Base-by-base conservation (phyloP, 2,888 invertebrate genomes). In the Stictocephala bisonia region DNA sequence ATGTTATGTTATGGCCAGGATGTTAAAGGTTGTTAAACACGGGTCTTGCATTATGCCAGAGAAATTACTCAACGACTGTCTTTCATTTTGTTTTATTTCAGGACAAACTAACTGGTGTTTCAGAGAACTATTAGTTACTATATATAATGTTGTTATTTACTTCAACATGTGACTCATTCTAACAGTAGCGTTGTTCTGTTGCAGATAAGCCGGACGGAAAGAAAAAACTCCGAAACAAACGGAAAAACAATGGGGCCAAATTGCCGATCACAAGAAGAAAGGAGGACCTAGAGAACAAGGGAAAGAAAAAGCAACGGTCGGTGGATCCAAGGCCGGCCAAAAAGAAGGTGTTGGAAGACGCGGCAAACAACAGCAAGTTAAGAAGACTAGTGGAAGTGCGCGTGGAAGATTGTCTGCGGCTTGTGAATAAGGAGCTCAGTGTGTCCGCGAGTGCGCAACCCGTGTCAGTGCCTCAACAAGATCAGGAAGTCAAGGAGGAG, bases 351-450 rank as follows among this genome's bases (percentile, higher is more conserved):
- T 80, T 84, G 72, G 85, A 85, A 77, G 84, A 84, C 75, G 83
- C 84, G 35, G n/a, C n/a, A n/a, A 84, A 83, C 78, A 85, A 84
- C 77, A 84, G 84, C 75, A 85, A 85, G 78, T 82, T 84, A 79
- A 81, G 84, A 77, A 48, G 73, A 24, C 82, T 84, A 75, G 82
- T 84, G 73, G 83, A 84, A 77, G 81, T 84, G 66, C 81, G 83
- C 48, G 83, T 84, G 26, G 84, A 84, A 79, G 83, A 84, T 79
- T 84, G 85, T 78, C 81, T 84, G 79, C 83, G 71, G n/a, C 41
- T 60, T 27, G 60, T 67, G 35, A 31, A 44, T 20, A 71, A 64
- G 15, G 64, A 64, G 31, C 24, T 66, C 40, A 29, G 41, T 67
- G 53, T 56, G 20, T 40, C 72, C 35, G 53, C 51, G 51, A n/a